Evolutionary conservation across 1,140 invertebrate species (phyloP).

Genomic region (Eurosta solidaginis): DNA sequence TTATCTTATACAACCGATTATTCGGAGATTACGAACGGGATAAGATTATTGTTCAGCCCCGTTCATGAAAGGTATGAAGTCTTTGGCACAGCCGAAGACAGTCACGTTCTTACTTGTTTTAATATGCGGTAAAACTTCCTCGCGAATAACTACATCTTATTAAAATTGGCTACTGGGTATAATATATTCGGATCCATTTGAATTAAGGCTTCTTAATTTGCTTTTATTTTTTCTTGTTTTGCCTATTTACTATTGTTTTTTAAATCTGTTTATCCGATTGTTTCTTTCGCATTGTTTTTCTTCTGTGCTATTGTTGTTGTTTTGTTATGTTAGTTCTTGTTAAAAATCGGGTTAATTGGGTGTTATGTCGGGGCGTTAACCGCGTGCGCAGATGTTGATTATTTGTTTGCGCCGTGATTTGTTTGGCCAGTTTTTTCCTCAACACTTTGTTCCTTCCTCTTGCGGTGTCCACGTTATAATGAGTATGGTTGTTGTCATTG

Average conservation of each 20-base stretch:
- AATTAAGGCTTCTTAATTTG: not conserved
- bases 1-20: too few species aligned
- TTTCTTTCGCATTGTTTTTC: not conserved
- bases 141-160: too few species aligned
- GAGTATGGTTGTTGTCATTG: not conserved
- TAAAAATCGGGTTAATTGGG: conserved; percentile 53
- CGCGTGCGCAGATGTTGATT: conserved; percentile 29
- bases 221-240: not conserved
- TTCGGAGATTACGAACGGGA: too few species aligned
- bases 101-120: too few species aligned
- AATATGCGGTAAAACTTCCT: too few species aligned
- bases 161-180: too few species aligned
- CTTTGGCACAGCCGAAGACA: too few species aligned
- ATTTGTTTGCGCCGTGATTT: conserved; percentile 6
- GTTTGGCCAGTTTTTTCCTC: not conserved
- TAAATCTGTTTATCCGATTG: conserved; percentile 33
- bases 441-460: too few species aligned
- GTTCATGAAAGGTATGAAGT: too few species aligned
- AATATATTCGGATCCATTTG: not conserved
- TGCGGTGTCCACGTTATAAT: not conserved
- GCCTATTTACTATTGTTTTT: not conserved
- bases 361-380: conserved; percentile 48
- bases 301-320: conserved; percentile 40
- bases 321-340: conserved; percentile 16
- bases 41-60: too few species aligned